Base-by-base conservation (phyloP, 2,113 vertebrate genomes). In the Myocastor coypus region DNA sequence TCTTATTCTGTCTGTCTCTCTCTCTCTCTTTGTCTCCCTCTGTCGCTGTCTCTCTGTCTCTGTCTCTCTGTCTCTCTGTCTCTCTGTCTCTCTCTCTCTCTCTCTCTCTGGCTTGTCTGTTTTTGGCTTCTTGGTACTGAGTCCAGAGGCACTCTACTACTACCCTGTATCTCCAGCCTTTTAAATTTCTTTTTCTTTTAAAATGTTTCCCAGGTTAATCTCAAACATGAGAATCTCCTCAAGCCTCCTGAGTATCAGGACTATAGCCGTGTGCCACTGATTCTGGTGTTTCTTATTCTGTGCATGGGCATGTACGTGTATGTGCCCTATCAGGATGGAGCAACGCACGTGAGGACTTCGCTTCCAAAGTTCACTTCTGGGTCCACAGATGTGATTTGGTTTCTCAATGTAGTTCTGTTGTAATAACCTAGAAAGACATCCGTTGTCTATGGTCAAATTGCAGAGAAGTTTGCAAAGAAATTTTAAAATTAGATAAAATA, bases 401-500 rank as follows among this genome's bases (percentile, higher is more conserved):
- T 89, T 63, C 16, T 71, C 69, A 90, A 50, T 11, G 16, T 66
- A 4, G 30, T 59, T 85, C 69, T 64, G 9, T 63, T 52, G n/a
- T 83, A 57, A 69, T 83, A 69, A 86, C 5, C 22, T 87, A 78
- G 42, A 78, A 82, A 93, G 24, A 11, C 82, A 64, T 2, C 34
- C 73, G 9, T n/a, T 83, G 26, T 8, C 42, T 89, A 78, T 66
- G 64, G 46, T 59, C 34, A 69, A 26, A 80, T 8, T 82, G 24
- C 14, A 46, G 63, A 89, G 61, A 42, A 80, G 61, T 94, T 37
- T 66, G 71, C 46, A 30, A 42, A 87, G 26, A 80, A 78, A 71
- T 89, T 82, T 86, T 69, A 82, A 83, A 87, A 92, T 26, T 24
- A 85, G 50, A 80, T 40, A 71, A 80, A 40, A 28, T 69, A 46